These are phyloP conservation scores for Cyanocitta stelleri DNA, from an alignment of 2,113 vertebrate genomes.

Conservation along the genomic window DNA sequence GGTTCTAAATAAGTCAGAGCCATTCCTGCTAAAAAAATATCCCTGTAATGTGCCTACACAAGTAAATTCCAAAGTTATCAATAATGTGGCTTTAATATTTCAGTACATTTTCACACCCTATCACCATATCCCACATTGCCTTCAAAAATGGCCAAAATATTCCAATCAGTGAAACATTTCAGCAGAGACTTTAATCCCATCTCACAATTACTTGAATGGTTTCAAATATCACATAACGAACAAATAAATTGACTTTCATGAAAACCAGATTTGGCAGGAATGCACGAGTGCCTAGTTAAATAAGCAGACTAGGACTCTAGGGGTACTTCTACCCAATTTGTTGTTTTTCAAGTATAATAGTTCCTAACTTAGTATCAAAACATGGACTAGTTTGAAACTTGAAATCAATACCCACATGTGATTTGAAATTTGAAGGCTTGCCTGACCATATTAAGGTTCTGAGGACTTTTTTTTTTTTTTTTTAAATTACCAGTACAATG, in stretches of 20 bases:
- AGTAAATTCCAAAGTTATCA: background rate
- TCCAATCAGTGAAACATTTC: slow-evolving; percentile 44
- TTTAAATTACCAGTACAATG: background rate
- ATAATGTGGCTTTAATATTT: slow-evolving; percentile 2
- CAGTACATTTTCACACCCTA: background rate
- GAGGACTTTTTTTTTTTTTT: background rate
- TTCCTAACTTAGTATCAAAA: slow-evolving; percentile 52
- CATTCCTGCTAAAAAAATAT: background rate
- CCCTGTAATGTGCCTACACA: background rate
- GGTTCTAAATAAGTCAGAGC: slow-evolving; percentile 31
- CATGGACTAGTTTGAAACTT: slow-evolving; percentile 2
- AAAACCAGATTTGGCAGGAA: slow-evolving; percentile 64
- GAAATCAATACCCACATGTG: slow-evolving; percentile 5
- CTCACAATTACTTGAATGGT: slow-evolving; percentile 59
- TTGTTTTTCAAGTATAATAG: slow-evolving; percentile 49
- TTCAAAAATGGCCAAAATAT: slow-evolving; percentile 20
- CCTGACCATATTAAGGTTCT: background rate
- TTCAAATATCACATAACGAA: slow-evolving; percentile 66
- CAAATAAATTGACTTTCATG: slow-evolving; percentile 68
- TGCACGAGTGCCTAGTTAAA: slow-evolving; percentile 56
- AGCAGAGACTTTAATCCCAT: slow-evolving; percentile 41
- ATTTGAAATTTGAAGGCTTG: background rate
- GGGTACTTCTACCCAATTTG: slow-evolving; percentile 34
- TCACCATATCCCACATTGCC: background rate
- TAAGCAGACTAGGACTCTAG: slow-evolving; percentile 41